A percentile compares a stretch with the other conserved stretches of the same genome.
Evolutionary conservation across 2,888 invertebrate species (phyloP).

Genomic region (Sarcophaga rosellei): DNA sequence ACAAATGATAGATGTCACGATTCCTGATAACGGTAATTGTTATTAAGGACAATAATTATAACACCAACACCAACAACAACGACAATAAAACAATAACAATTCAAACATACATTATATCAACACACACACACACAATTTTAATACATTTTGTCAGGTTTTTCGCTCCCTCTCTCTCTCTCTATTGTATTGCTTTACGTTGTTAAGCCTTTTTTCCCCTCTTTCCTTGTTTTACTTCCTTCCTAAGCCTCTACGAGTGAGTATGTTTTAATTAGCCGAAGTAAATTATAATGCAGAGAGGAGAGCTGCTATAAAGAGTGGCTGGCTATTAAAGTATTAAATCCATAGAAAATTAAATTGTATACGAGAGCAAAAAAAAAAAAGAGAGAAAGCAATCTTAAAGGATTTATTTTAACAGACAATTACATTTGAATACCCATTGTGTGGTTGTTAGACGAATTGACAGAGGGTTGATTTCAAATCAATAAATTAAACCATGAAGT

Average conservation of each 20-base stretch:
- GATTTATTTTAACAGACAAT: constrained; percentile 20
- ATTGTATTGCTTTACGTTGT: neutral
- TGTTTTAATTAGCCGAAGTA: constrained; percentile 25
- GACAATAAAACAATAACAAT: neutral
- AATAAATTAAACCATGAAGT: neutral
- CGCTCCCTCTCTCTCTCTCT: neutral
- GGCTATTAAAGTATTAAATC: constrained; percentile 35
- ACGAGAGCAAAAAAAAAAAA: neutral
- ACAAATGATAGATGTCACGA: constrained; percentile 16
- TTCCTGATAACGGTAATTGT: constrained; percentile 29
- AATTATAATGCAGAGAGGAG: neutral
- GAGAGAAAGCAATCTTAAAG: neutral
- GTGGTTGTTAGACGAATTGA: neutral
- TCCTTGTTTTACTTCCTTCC: neutral
- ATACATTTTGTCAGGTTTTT: constrained; percentile 2
- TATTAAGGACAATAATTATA: constrained; percentile 27
- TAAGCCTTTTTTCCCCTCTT: neutral
- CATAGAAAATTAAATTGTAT: constrained; percentile 6
- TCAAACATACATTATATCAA: too few relatives aligned
- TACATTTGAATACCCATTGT: neutral
- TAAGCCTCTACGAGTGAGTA: constrained; percentile 8
- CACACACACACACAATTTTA: neutral
- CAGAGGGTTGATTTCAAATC: neutral
- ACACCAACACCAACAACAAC: constrained; percentile 2
- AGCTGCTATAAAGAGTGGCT: neutral